A percentile compares a stretch with the other conserved stretches of the same genome.
phyloP scores from a whole-genome alignment of 2,113 vertebrate species.

The Numida meleagris region DNA sequence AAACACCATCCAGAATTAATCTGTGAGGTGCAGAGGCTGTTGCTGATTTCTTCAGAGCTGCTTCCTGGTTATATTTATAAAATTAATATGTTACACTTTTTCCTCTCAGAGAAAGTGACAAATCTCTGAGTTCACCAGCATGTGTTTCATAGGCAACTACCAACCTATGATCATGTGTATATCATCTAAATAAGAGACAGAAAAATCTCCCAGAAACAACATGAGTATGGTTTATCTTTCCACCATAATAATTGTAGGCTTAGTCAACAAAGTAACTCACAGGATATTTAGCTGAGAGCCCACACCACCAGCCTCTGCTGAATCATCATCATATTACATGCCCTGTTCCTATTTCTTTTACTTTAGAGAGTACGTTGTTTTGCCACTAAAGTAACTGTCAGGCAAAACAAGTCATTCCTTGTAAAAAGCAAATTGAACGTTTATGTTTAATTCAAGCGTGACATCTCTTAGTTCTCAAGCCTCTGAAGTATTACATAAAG shows the following conservation, averaged over 20 bases:
- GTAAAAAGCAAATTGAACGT: not conserved
- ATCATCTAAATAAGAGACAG: not conserved
- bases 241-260: not conserved
- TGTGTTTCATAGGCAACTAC: not conserved
- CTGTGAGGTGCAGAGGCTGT: not conserved
- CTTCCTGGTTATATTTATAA: conserved; percentile 15
- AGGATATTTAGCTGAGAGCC: conserved; percentile 10
- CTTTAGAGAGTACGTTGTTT: not conserved
- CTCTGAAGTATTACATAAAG: not conserved
- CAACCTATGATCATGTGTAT: not conserved
- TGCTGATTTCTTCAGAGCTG: conserved; percentile 6
- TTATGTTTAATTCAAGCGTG: not conserved
- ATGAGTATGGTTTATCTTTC: not conserved
- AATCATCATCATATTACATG: not conserved
- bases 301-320: not conserved
- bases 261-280: conserved; percentile 6
- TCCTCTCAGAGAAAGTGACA: not conserved
- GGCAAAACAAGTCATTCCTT: conserved; percentile 21
- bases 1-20: not conserved
- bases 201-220: not conserved
- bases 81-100: not conserved
- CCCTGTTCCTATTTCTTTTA: not conserved
- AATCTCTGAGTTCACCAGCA: not conserved
- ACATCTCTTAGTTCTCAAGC: not conserved
- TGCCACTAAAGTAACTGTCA: not conserved